Base-by-base conservation (phyloP, 2,797 vertebrate genomes). In the Dromococcyx pavoninus region DNA sequence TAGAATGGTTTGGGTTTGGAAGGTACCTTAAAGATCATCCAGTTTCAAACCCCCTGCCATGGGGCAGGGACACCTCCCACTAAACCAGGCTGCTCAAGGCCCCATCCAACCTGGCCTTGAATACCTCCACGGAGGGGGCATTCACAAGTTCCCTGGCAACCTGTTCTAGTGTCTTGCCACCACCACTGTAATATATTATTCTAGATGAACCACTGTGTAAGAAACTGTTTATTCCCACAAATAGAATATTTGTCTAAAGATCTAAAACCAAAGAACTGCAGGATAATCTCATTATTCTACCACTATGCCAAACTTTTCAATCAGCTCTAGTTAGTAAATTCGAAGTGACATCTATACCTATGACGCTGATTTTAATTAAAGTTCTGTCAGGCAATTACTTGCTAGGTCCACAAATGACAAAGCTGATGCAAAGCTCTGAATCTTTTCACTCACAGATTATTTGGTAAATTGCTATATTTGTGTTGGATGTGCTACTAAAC, bases 391-490 rank as follows among this genome's bases (percentile, higher is more conserved):
- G n/a, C 44, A 91, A 21, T 50, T 62, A 82, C 25, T 58, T 81
- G 51, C 25, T 69, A 46, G 33, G 51, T 57, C 60, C 67, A 84
- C 67, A 85, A 84, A 72, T n/a, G 18, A 81, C 76, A 93, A 91
- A 82, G 27, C 50, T 58, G 32, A 58, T 70, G 72, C 56, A 91
- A 92, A 93, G 43, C 37, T 51, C 64, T 5, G 24, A 90, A 74
- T 54, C 33, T 61, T 82, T 86, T 53, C 28, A 41, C 46, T 56
- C 79, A 69, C 69, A 70, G 76, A 89, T 46, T 80, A 51, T 53
- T 82, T 67, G 62, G 43, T 83, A 78, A 94, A 89, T 75, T 44
- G 82, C 46, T 89, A 80, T 95, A 56, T 93, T 92, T 88, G 69
- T 0, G 0, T 88, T 86, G 82, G 87, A 96, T 81, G 43, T 62